Conservation (phyloP, 2,797 vertebrate species). For the Pipistrellus nathusii region DNA sequence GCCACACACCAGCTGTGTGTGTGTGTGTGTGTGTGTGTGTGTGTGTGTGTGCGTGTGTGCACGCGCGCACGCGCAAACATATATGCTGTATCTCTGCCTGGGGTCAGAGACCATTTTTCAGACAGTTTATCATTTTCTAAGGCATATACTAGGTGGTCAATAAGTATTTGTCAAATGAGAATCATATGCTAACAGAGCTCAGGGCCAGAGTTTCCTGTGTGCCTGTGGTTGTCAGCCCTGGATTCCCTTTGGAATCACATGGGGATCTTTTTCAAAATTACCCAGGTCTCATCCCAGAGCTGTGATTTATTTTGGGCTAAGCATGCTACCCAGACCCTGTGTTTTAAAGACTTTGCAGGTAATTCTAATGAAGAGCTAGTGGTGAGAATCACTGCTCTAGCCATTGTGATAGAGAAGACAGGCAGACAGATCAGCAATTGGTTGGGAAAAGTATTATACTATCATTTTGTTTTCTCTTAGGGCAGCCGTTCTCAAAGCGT, state of each 20-base stretch:
- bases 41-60: constrained; percentile 57
- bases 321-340: background rate
- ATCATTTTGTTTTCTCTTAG: background rate
- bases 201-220: background rate
- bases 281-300: background rate
- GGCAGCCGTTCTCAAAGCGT: background rate
- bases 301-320: constrained; percentile 21
- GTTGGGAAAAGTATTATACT: background rate
- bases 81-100: constrained; percentile 62
- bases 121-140: constrained; percentile 69
- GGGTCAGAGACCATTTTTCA: constrained; percentile 67
- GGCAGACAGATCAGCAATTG: background rate
- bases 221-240: background rate
- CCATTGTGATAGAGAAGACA: constrained; percentile 29
- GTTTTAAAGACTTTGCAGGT: constrained; percentile 22
- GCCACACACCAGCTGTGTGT: constrained; percentile 59
- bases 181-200: constrained; percentile 25
- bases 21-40: constrained; percentile 70
- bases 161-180: constrained; percentile 69
- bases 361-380: constrained; percentile 35
- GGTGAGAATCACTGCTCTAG: background rate
- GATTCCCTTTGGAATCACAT: background rate
- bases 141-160: constrained; percentile 33
- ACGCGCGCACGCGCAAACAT: constrained; percentile 24
- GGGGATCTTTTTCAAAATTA: constrained; percentile 17